Evolutionary conservation across 2,797 vertebrate genomes (phyloP), one percentile per base, ranked within the genome.

Genomic region (Hozukius guyotensis): DNA sequence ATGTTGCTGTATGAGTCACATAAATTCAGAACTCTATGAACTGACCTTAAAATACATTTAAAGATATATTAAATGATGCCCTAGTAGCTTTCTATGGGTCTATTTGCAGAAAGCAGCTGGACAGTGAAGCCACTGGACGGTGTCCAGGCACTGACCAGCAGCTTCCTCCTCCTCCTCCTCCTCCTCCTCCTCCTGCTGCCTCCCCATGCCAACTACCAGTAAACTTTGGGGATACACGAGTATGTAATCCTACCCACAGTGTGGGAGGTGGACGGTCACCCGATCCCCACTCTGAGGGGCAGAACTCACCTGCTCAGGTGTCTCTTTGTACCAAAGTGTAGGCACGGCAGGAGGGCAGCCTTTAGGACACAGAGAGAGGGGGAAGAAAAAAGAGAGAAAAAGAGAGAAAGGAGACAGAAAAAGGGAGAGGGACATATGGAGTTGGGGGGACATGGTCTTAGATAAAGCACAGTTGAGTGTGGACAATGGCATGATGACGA

Each of bases 251-350:
- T 77, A 96, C 32, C 88, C 84, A 20, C 69, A 64, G 68, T 79
- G 78, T 71, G 66, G 72, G 87, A 91, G 89, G 88, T 56, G 59
- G 62, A 56, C 77, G 62, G 89, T 91, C 87, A 96, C 83, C 83
- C 42, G 93, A 96, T 94, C 93, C 82, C 63, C 75, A 6, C 62
- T 52, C 38, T 4, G 38, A 77, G 87, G 52, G 68, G 84, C 81
- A 75, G 88, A 77, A 61, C 89, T 90, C 75, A 90, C 73, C 91
- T 85, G 81, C 93, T 96, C 95, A 92, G 92, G 91, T 96, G 84
- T 95, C 95, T 67, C 68, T 80, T 70, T 88, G 77, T 83, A 49
- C 32, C 56, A 56, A n/a, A 67, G 77, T 38, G 24, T 2, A 81
- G 77, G 16, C 75, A 71, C 57, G 5, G 18, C 84, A 82, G 80